These are phyloP conservation scores for Metopia argyrocephala DNA, from an alignment of 2,888 invertebrate species.

Conservation along the genomic window DNA sequence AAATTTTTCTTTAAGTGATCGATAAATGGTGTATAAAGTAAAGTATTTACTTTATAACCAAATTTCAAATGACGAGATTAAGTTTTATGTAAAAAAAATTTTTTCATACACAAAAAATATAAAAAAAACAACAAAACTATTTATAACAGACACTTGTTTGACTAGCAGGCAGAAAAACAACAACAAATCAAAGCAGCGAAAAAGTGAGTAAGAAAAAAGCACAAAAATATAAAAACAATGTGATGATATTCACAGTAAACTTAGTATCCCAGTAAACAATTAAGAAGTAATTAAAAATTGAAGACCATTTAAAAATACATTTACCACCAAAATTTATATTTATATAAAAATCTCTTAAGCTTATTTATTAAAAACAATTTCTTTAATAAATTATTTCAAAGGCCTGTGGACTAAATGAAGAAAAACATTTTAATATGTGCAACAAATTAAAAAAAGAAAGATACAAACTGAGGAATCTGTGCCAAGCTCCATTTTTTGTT, in stretches of 20 bases:
- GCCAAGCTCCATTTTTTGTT: no score
- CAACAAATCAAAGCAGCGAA: neutral
- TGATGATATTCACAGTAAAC: conserved; percentile 2
- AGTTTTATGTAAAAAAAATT: neutral
- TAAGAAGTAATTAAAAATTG: no score
- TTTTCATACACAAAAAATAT: neutral
- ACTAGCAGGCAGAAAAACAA: conserved; percentile 7
- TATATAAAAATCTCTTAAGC: no score
- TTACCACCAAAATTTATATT: no score
- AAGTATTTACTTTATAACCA: neutral
- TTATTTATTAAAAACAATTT: no score
- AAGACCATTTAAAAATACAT: no score
- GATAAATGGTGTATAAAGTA: neutral
- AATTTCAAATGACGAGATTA: conserved; percentile 12
- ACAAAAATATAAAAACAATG: conserved; percentile 13
- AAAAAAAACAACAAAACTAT: neutral
- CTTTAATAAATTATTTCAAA: no score
- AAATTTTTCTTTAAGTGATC: neutral
- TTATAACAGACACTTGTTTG: conserved; percentile 26
- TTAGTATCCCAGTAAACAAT: neutral
- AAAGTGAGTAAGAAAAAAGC: conserved; percentile 5
- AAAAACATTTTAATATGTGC: no score
- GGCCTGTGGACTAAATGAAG: no score
- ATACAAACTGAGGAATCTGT: no score
- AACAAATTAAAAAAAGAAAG: no score